These are phyloP conservation scores for Idaea aversata DNA, from an alignment of 2,888 invertebrate genomes.

Conservation along the genomic window DNA sequence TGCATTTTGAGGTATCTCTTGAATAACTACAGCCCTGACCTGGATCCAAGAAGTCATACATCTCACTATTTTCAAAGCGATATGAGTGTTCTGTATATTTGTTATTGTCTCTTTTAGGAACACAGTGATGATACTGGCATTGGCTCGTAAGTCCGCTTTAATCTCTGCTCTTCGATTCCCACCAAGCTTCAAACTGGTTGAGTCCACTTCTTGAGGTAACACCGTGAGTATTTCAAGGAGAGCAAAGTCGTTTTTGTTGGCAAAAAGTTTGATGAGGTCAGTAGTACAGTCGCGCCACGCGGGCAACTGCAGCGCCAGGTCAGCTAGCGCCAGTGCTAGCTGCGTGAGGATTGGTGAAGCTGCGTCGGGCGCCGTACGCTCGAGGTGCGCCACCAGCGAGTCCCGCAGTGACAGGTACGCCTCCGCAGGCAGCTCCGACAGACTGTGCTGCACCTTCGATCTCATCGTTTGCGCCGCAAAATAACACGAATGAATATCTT, in stretches of 20 bases:
- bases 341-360: slow-evolving; percentile 93
- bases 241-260: slow-evolving; percentile 86
- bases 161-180: slow-evolving; percentile 94
- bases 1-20: slow-evolving; percentile 86
- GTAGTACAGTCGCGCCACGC: slow-evolving; percentile 94
- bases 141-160: slow-evolving; percentile 87
- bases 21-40: slow-evolving; percentile 88
- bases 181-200: slow-evolving; percentile 89
- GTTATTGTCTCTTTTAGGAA: slow-evolving; percentile 89
- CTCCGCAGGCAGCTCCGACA: slow-evolving; percentile 93
- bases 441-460: slow-evolving; percentile 94
- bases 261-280: slow-evolving; percentile 90
- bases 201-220: slow-evolving; percentile 96
- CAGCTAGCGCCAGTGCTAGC: slow-evolving; percentile 95
- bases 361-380: slow-evolving; percentile 88
- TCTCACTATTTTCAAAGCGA: slow-evolving; percentile 87
- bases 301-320: slow-evolving; percentile 95
- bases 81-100: slow-evolving; percentile 83
- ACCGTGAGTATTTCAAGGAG: slow-evolving; percentile 95
- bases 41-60: slow-evolving; percentile 97
- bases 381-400: slow-evolving; percentile 93
- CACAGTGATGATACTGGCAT: slow-evolving; percentile 88
- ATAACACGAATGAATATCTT: slow-evolving; percentile 95
- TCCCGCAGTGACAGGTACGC: slow-evolving; percentile 93
- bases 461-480: slow-evolving; percentile 99